Conservation (phyloP, 2,888 invertebrate species). For the Cotesia congregata region DNA sequence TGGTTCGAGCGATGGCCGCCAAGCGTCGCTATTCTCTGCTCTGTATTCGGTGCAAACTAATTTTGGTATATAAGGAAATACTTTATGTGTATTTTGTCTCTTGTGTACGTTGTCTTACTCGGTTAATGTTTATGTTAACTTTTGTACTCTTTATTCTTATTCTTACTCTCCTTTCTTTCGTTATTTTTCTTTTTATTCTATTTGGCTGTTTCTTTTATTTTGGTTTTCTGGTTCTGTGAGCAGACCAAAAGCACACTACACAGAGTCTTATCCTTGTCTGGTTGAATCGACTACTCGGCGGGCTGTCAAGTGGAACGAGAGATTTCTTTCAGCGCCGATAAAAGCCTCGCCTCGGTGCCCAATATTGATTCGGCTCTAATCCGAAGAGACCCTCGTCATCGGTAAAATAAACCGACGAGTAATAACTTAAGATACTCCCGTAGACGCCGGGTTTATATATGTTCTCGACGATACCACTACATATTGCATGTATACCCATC, state of each 20-base stretch:
- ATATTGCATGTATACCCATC: too few species aligned
- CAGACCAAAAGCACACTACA: constrained; percentile 37
- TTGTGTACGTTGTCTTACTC: neutral
- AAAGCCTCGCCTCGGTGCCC: constrained; percentile 67
- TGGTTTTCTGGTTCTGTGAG: neutral
- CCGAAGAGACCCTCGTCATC: constrained; percentile 62
- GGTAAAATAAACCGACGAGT: constrained; percentile 66
- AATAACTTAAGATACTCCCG: constrained; percentile 56
- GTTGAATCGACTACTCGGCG: constrained; percentile 41
- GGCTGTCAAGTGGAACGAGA: constrained; percentile 45
- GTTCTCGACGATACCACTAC: constrained; percentile 35
- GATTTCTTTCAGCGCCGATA: constrained; percentile 67
- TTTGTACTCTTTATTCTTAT: constrained; percentile 44
- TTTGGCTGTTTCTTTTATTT: neutral
- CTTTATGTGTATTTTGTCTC: neutral
- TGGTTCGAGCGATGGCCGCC: neutral
- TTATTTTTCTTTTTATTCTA: constrained; percentile 18
- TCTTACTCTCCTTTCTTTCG: constrained; percentile 40
- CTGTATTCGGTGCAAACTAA: constrained; percentile 24
- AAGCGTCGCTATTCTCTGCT: constrained; percentile 33
- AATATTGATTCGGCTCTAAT: constrained; percentile 70
- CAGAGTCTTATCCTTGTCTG: constrained; percentile 44
- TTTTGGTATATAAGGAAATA: constrained; percentile 20
- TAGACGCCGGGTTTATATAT: neutral
- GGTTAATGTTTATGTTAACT: constrained; percentile 41